Evolutionary conservation across 1,140 invertebrate genomes (phyloP).

Genomic region (Euwallacea fornicatus): DNA sequence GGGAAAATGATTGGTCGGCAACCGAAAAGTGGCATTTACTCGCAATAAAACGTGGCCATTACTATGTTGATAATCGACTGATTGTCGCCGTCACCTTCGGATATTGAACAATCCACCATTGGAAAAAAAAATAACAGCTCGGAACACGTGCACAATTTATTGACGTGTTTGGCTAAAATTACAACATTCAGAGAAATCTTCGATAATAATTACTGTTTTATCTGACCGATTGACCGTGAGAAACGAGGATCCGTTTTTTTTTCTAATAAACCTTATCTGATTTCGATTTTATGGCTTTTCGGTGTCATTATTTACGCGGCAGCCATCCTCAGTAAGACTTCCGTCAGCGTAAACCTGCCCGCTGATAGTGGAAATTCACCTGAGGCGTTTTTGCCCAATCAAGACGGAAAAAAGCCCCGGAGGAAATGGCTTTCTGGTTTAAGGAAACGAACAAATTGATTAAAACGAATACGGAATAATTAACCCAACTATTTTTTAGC

Average conservation of each 20-base stretch:
- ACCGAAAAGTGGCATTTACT: background rate
- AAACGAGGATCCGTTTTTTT: slow-evolving; percentile 28
- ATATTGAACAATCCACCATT: slow-evolving; percentile 27
- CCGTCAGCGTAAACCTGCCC: background rate
- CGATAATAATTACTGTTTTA: slow-evolving; percentile 27
- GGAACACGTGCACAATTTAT: slow-evolving; percentile 44
- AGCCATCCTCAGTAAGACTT: background rate
- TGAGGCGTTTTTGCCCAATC: too few species aligned
- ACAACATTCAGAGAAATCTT: slow-evolving; percentile 41
- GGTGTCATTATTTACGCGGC: slow-evolving; percentile 18
- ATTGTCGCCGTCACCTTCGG: slow-evolving; percentile 40
- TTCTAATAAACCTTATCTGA: slow-evolving; percentile 34
- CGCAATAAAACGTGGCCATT: background rate
- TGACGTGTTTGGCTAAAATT: slow-evolving; percentile 41
- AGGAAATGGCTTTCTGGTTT: too few species aligned
- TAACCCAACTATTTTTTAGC: too few species aligned
- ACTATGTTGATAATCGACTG: slow-evolving; percentile 20
- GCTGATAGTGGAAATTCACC: too few species aligned
- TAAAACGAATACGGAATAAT: too few species aligned
- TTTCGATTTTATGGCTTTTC: slow-evolving; percentile 30
- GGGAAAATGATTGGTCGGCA: slow-evolving; percentile 19
- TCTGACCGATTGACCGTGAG: slow-evolving; percentile 38
- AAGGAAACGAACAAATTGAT: too few species aligned
- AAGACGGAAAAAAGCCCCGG: too few species aligned
- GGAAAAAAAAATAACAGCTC: slow-evolving; percentile 32